Base-by-base conservation (phyloP, 2,113 vertebrate genomes). In the Nibea coibor region DNA sequence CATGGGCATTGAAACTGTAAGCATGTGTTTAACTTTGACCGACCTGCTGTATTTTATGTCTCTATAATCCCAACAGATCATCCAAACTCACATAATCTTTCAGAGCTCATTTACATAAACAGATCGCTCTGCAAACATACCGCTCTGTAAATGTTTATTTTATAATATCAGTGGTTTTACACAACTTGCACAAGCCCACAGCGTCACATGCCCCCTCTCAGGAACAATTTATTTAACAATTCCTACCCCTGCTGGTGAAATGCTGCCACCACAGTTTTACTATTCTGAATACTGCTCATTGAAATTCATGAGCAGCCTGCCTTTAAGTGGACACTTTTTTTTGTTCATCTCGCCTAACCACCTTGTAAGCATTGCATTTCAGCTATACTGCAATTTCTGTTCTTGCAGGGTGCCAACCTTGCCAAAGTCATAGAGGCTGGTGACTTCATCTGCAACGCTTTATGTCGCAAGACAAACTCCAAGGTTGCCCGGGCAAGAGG, bases 1-100 rank as follows among this genome's bases (percentile, higher is more conserved):
- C 81, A 94, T 99, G 88, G 98, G 96, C 51, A 96, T 99, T 78
- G 92, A 96, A 80, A 98, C 97, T 26, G 97, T 99, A 93, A 96
- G 96, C 94, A 63, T 67, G 73, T 72, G 71, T 82, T 48, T 59
- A 42, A 75, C 48, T 84, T 80, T 62, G 67, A 20, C 48, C 68
- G 72, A 69, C 54, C 58, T 80, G 31, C 28, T 56, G 51, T 80
- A 51, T 78, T 79, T 81, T 51, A 75, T 81, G 56, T 63, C 14
- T 81, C 53, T 61, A 20, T 43, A 71, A 86, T 83, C 53, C 66
- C 68, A 68, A 66, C 62, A 56, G 59, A 75, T 81, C 42, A 66
- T 28, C 63, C 59, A 64, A 69, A 87, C 4, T 58, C 57, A 71
- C 47, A 65, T 53, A 81, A 47, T 66, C 72, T 54, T 59, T 66